Base-by-base conservation (phyloP, 1,140 invertebrate species). In the Chionoecetes opilio region DNA sequence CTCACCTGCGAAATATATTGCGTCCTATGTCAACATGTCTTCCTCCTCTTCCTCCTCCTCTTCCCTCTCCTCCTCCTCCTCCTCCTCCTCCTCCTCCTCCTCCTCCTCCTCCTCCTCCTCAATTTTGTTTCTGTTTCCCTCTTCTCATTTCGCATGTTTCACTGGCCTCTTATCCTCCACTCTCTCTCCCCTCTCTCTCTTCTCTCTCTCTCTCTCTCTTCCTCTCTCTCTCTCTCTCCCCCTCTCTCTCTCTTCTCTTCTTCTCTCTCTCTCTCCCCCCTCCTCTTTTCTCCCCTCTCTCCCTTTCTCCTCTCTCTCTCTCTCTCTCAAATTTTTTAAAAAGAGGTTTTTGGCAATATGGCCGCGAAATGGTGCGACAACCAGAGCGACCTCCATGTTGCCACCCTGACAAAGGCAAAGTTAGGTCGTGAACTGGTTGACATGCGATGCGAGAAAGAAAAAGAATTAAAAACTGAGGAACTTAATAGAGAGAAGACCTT, bases 31-130 rank as follows among this genome's bases (percentile, higher is more conserved):
- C 35, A 38, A 86, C 35, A 38, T 26, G 9, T 34, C 35, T 14
- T 86, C 84, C 35, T 86, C 84, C 84, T 38, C 84, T 26, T 38
- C 84, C 84, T 38, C 84, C 84, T 86, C 84, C 84, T 86, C 35
- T 32, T 38, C 84, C 84, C n/a, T 32, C 84, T 86, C 63, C 63
- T 75, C 63, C 63, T 75, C 63, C n/a, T 75, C 63, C 63, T 75
- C 63, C 63, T 75, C 63, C 63, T 75, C 63, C n/a, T 75, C n/a
- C n/a, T 75, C 63, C 63, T 75, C 21, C 21, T 75, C 63, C n/a
- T n/a, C 63, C n/a, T 75, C 21, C n/a, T n/a, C 63, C 63, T n/a
- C n/a, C 21, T n/a, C n/a, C n/a, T n/a, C n/a, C n/a, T n/a, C n/a
- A n/a, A n/a, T n/a, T n/a, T n/a, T n/a, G n/a, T n/a, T n/a, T 46